Evolutionary conservation across 2,113 vertebrate species (phyloP), one percentile per base, ranked within the genome.

Genomic region (Pituophis catenifer): DNA sequence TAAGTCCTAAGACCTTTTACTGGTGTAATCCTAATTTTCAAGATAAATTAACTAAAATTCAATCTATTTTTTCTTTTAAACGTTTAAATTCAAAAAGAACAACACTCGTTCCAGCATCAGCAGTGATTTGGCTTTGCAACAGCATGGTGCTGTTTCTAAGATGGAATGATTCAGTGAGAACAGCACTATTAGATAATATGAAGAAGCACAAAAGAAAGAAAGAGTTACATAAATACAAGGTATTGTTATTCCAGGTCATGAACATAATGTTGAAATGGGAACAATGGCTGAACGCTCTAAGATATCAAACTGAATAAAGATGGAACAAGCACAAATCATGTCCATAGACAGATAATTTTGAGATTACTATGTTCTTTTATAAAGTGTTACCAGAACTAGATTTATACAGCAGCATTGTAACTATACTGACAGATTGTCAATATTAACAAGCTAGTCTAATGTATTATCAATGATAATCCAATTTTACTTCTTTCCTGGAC

Each of bases 381-480:
- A 96, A 96, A 96, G 94, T 93, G 96, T 96, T 95, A 97, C 81
- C 96, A 93, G 93, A 96, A 97, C 96, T 95, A 96, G 94, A 93
- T 58, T 8, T 94, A 95, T 97, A 97, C 96, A 97, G 96, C 95
- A 96, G 95, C 92, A 95, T 96, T 96, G 96, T 95, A 97, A 96
- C 95, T 90, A 93, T 94, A 97, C 95, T 21, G 96, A 97, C 96
- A 96, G 95, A 6, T 96, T 97, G 96, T 97, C 96, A 96, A 97
- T 97, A 97, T 97, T 97, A 97, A 97, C 97, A 97, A 96, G 96
- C 96, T 95, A 92, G 94, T 96, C 95, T 97, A 97, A 97, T 96
- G 96, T 94, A 96, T 95, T 96, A 97, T 97, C 96, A 97, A 97
- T 97, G 96, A 95, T 97, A 97, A 97, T 97, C 96, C 96, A 96